Evolutionary conservation across 1,140 invertebrate species (phyloP).

Genomic region (Argopecten irradians): DNA sequence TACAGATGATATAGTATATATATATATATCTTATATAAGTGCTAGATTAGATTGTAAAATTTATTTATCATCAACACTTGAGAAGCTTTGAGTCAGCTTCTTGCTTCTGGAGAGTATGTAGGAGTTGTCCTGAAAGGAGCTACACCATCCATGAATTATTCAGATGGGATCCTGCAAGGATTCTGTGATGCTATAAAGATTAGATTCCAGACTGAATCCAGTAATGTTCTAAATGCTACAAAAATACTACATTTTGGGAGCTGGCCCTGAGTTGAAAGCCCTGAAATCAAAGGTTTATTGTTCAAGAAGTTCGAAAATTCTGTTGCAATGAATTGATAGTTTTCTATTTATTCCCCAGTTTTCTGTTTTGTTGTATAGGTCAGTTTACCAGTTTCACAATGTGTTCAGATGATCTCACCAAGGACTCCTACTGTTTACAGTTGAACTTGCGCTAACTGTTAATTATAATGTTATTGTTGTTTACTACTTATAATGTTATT

Average conservation of each 20-base stretch:
- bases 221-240: neutral
- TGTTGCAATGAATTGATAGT: too few relatives aligned
- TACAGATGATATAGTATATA: neutral
- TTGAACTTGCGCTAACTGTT: too few relatives aligned
- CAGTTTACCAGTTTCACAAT: too few relatives aligned
- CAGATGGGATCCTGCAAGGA: neutral
- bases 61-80: neutral
- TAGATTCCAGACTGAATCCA: neutral
- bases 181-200: neutral
- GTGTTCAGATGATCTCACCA: too few relatives aligned
- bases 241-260: neutral
- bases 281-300: slow-evolving; percentile 2
- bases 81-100: neutral
- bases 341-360: too few relatives aligned
- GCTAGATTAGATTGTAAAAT: neutral
- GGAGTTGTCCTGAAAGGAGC: neutral
- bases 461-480: too few relatives aligned
- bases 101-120: neutral
- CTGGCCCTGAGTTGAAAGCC: neutral
- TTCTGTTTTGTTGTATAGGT: too few relatives aligned
- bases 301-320: slow-evolving; percentile 5
- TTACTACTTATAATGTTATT: too few relatives aligned
- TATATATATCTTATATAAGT: neutral
- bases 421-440: too few relatives aligned
- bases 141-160: neutral